These are phyloP conservation scores for Nemurella pictetii DNA, from an alignment of 2,888 invertebrate species.

Conservation along the genomic window DNA sequence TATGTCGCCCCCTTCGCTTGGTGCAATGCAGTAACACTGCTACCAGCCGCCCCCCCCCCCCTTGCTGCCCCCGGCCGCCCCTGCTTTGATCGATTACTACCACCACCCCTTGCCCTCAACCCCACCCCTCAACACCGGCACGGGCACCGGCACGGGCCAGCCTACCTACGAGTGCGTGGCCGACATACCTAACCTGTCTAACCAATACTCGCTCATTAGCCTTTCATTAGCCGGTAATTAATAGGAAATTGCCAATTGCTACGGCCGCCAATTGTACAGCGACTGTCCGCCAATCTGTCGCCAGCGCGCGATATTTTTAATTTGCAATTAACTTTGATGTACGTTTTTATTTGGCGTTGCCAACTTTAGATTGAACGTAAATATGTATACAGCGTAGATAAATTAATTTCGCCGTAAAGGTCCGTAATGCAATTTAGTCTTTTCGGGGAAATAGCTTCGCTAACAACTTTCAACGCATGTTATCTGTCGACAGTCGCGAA, in stretches of 20 bases:
- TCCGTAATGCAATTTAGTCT: too few relatives aligned
- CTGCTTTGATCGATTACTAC: slow-evolving; percentile 19
- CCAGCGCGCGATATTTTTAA: background rate
- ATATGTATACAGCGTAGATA: background rate
- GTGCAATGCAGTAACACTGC: slow-evolving; percentile 28
- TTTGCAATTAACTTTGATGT: background rate
- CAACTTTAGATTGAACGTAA: background rate
- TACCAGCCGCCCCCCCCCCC: slow-evolving; percentile 1
- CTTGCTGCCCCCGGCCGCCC: background rate
- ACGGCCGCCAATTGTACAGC: background rate
- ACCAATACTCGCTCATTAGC: background rate
- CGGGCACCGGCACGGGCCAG: slow-evolving; percentile 9
- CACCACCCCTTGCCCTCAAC: background rate
- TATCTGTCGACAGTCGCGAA: background rate
- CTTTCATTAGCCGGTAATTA: background rate
- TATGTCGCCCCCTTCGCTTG: slow-evolving; percentile 19
- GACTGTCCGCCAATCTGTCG: background rate
- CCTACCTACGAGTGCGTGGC: slow-evolving; percentile 3
- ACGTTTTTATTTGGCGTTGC: background rate
- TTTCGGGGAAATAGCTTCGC: too few relatives aligned
- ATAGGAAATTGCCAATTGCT: background rate
- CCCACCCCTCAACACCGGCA: background rate
- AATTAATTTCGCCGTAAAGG: background rate
- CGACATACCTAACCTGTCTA: background rate
- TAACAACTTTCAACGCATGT: too few relatives aligned